Percentiles rank a stretch among this genome's conserved stretches.
These are phyloP conservation scores for Zootoca vivipara DNA, from an alignment of 2,113 vertebrate genomes.

Conservation along the genomic window DNA sequence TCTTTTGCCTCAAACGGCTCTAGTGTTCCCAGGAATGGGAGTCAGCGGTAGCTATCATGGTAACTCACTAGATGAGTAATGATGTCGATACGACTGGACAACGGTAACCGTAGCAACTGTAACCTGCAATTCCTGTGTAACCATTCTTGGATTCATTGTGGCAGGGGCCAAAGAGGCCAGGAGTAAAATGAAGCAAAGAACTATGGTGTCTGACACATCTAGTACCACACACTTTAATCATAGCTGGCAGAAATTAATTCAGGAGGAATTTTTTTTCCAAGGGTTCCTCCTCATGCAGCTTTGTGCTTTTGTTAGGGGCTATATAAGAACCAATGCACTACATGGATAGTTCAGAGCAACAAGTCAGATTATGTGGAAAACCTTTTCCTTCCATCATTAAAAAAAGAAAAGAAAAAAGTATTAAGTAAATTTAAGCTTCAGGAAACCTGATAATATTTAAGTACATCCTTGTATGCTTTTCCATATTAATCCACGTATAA, in stretches of 20 bases:
- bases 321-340: slow-evolving; percentile 5
- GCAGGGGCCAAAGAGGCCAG: slow-evolving; percentile 77
- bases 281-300: slow-evolving; percentile 31
- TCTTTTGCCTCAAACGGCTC: not conserved
- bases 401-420: not conserved
- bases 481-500: slow-evolving; percentile 40
- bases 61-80: slow-evolving; percentile 72
- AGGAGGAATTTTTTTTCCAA: slow-evolving; percentile 69
- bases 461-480: slow-evolving; percentile 31
- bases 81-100: slow-evolving; percentile 71
- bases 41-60: slow-evolving; percentile 58
- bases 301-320: slow-evolving; percentile 38
- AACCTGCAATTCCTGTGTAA: slow-evolving; percentile 78
- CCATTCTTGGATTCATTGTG: slow-evolving; percentile 77
- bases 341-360: not conserved
- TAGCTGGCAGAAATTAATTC: slow-evolving; percentile 82
- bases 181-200: slow-evolving; percentile 76
- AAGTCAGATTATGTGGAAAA: not conserved
- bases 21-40: slow-evolving; percentile 19
- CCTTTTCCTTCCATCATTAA: not conserved
- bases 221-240: slow-evolving; percentile 74
- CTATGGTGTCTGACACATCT: slow-evolving; percentile 78
- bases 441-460: not conserved
- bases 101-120: slow-evolving; percentile 84
- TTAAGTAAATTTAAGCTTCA: not conserved